Conservation (phyloP, 2,888 invertebrate genomes). For the Leptopterna dolabrata region DNA sequence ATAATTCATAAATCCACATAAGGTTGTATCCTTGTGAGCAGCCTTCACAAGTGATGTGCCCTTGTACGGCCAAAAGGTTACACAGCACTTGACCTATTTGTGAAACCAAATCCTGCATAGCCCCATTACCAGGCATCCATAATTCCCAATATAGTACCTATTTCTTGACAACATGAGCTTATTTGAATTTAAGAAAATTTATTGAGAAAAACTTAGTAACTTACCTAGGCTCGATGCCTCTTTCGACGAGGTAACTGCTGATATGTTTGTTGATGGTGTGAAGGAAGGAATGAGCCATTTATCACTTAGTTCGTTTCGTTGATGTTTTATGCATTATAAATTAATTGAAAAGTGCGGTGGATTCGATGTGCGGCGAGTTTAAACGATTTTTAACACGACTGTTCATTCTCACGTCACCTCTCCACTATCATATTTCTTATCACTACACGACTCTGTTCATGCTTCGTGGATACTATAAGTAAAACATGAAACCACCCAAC, state of each 20-base stretch:
- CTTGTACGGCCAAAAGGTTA: slow-evolving; percentile 41
- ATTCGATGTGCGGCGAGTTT: slow-evolving; percentile 3
- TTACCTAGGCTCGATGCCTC: slow-evolving; percentile 60
- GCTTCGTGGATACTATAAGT: too few species aligned
- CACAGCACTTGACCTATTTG: slow-evolving; percentile 32
- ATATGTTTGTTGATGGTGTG: slow-evolving; percentile 57
- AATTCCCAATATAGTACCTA: too few species aligned
- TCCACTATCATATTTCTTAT: background rate
- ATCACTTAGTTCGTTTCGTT: background rate
- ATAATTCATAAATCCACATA: background rate
- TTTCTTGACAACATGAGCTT: too few species aligned
- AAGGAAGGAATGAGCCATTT: slow-evolving; percentile 57
- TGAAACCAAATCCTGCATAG: background rate
- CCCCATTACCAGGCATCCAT: background rate
- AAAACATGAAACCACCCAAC: too few species aligned
- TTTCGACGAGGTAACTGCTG: slow-evolving; percentile 57
- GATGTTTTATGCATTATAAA: slow-evolving; percentile 1
- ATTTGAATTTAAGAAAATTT: too few species aligned
- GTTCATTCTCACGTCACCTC: background rate
- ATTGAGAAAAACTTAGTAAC: background rate
- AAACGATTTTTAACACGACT: background rate
- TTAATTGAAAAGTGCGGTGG: background rate
- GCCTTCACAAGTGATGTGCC: background rate
- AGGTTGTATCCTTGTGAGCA: slow-evolving; percentile 1
- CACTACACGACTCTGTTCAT: too few species aligned